Percentiles rank a stretch among this genome's conserved stretches.
phyloP scores from a whole-genome alignment of 2,113 vertebrate genomes.

The Sterna hirundo region DNA sequence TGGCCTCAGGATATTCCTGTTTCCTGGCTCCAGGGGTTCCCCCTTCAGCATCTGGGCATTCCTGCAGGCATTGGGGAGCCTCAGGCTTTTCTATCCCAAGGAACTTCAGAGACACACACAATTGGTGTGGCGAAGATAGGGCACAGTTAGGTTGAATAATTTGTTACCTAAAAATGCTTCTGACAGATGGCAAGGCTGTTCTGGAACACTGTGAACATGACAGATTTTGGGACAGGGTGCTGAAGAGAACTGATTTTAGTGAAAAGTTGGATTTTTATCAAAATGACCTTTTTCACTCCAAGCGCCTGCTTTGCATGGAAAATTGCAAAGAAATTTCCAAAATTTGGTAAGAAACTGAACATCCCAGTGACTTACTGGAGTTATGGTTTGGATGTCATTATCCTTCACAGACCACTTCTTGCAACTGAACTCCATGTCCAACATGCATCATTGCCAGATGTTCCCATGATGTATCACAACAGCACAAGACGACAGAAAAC shows the following conservation, averaged over 20 bases:
- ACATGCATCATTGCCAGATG: neutral
- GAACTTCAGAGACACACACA: neutral
- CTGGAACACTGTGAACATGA: slow-evolving; percentile 49
- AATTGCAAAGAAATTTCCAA: neutral
- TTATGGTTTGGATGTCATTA: neutral
- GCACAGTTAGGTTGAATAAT: slow-evolving; percentile 41
- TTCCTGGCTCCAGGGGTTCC: neutral
- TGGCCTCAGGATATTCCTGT: neutral
- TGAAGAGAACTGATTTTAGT: slow-evolving; percentile 49
- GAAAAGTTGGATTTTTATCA: slow-evolving; percentile 47
- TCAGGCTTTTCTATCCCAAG: neutral
- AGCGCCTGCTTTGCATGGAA: slow-evolving; percentile 11
- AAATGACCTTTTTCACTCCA: slow-evolving; percentile 41
- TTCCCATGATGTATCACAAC: neutral
- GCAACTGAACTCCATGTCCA: neutral
- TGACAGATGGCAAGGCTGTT: slow-evolving; percentile 39
- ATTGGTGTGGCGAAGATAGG: neutral
- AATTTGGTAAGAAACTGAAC: neutral
- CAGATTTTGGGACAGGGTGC: slow-evolving; percentile 47
- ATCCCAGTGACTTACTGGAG: neutral
- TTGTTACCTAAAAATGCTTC: slow-evolving; percentile 53
- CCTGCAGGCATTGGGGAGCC: neutral
- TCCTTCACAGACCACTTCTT: neutral
- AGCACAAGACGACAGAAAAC: neutral
- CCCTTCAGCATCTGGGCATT: neutral